phyloP scores from a whole-genome alignment of 2,113 vertebrate genomes.

The Polypterus bichir region DNA sequence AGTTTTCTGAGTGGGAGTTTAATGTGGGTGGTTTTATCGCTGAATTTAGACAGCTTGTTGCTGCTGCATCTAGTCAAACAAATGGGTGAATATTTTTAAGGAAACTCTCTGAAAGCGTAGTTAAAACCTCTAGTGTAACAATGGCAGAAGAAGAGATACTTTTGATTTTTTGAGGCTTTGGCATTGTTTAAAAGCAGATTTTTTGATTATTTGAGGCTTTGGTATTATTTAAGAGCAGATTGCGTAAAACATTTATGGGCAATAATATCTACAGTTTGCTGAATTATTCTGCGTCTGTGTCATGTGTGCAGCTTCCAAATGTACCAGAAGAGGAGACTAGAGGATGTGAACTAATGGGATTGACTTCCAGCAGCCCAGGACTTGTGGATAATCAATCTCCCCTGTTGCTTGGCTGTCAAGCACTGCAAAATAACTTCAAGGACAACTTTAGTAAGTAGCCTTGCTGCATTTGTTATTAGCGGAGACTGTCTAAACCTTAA shows the following conservation, averaged over 20 bases:
- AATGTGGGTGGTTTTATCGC: slow-evolving; percentile 1
- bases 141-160: slow-evolving; percentile 5
- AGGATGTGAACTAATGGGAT: slow-evolving; percentile 35
- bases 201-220: too few species aligned
- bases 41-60: slow-evolving; percentile 4
- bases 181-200: too few species aligned
- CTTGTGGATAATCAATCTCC: slow-evolving; percentile 27
- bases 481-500: too few species aligned
- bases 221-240: too few species aligned
- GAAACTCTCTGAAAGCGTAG: too few species aligned
- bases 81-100: too few species aligned
- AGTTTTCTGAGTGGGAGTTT: slow-evolving; percentile 9
- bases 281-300: not conserved
- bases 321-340: slow-evolving; percentile 18
- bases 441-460: slow-evolving; percentile 44
- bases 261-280: too few species aligned
- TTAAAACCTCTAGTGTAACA: not conserved
- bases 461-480: too few species aligned
- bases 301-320: slow-evolving; percentile 26
- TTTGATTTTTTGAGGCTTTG: too few species aligned
- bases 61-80: not conserved
- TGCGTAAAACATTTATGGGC: too few species aligned
- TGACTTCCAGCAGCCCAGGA: slow-evolving; percentile 27
- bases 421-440: slow-evolving; percentile 26
- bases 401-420: slow-evolving; percentile 24